Conservation (phyloP, 2,113 vertebrate species). For the Paradoxurus hermaphroditus region DNA sequence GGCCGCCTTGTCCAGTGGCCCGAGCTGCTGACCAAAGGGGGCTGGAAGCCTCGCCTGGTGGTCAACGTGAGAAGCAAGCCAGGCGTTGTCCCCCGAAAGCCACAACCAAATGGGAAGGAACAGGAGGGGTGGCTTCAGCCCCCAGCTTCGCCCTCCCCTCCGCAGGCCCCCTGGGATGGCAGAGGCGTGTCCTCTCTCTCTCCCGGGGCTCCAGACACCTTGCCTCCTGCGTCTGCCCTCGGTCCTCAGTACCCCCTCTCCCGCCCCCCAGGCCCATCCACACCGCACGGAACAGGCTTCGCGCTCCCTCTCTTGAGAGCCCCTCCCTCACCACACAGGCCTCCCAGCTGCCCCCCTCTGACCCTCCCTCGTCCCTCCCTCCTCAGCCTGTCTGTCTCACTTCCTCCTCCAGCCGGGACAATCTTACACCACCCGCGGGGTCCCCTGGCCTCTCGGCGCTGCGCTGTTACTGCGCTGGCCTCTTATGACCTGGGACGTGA, state of each 20-base stretch:
- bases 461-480: rapidly evolving
- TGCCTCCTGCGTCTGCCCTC: no score
- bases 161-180: not conserved
- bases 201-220: not conserved
- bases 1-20: not conserved
- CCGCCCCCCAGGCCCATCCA: rapidly evolving
- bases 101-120: no score
- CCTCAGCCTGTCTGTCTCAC: not conserved
- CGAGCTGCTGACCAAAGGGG: not conserved
- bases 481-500: not conserved
- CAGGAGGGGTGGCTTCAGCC: not conserved
- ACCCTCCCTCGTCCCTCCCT: not conserved
- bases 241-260: not conserved
- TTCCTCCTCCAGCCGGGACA: not conserved
- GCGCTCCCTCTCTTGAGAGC: not conserved
- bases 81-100: not conserved
- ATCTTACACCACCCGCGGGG: not conserved
- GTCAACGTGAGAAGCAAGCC: not conserved
- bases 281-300: not conserved
- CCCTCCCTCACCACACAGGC: not conserved
- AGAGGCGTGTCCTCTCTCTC: not conserved
- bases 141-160: not conserved
- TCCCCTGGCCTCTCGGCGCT: not conserved
- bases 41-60: not conserved
- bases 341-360: not conserved